A percentile compares a stretch with the other conserved stretches of the same genome.
These are phyloP conservation scores for Hydrochoerus hydrochaeris DNA, from an alignment of 2,113 vertebrate genomes.

Conservation along the genomic window DNA sequence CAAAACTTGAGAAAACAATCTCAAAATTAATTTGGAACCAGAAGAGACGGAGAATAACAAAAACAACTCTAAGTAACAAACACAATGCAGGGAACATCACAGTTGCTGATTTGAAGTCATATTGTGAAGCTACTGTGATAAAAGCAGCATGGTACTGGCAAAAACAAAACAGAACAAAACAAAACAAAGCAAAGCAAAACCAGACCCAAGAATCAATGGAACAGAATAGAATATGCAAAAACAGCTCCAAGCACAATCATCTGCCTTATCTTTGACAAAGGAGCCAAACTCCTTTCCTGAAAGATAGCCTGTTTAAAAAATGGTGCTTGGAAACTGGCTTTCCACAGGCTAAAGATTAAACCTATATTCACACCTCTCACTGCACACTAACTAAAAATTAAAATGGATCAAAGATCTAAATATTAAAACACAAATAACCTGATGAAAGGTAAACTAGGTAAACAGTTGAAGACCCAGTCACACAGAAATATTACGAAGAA, in stretches of 20 bases:
- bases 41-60: not conserved
- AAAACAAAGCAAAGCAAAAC: not conserved
- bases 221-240: not conserved
- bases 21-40: not conserved
- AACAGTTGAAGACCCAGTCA: not conserved
- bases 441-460: not conserved
- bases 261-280: not conserved
- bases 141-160: not conserved
- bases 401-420: not conserved
- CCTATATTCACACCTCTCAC: not conserved
- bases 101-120: not conserved
- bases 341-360: not conserved
- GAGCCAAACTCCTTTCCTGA: not conserved
- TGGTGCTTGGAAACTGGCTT: not conserved
- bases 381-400: not conserved
- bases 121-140: not conserved
- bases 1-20: not conserved
- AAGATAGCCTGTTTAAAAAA: not conserved
- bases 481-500: not conserved
- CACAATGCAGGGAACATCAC: not conserved
- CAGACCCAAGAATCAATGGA: not conserved
- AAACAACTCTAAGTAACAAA: not conserved
- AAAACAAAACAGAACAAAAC: not conserved
- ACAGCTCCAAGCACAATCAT: not conserved
- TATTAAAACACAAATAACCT: not conserved